A percentile compares a stretch with the other conserved stretches of the same genome.
Evolutionary conservation across 2,888 invertebrate genomes (phyloP).

Genomic region (Balanococcus diminutus): DNA sequence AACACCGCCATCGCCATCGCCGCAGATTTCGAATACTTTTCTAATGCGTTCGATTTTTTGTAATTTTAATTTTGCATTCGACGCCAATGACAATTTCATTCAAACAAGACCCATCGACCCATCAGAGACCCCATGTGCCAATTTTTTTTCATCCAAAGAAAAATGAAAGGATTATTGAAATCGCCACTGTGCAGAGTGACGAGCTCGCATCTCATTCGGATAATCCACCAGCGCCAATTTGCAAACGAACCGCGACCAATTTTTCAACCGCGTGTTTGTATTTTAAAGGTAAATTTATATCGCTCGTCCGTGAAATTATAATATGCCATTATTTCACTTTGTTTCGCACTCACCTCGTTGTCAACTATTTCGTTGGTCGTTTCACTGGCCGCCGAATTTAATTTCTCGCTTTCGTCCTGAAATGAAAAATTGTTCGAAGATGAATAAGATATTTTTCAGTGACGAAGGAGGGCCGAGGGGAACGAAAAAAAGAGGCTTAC

Average conservation of each 20-base stretch:
- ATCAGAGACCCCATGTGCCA: background rate
- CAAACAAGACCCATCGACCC: background rate
- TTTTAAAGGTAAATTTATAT: background rate
- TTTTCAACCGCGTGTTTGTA: background rate
- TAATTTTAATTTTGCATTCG: background rate
- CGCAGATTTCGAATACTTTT: background rate
- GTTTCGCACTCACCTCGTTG: slow-evolving; percentile 46
- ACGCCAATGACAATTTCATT: background rate
- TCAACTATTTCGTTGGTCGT: slow-evolving; percentile 40
- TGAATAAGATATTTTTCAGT: background rate
- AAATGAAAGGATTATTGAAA: background rate
- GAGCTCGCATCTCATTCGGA: background rate
- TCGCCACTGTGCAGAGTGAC: background rate
- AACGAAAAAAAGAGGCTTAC: slow-evolving; percentile 64
- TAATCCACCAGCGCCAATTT: background rate
- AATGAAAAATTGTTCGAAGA: background rate
- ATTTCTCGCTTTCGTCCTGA: slow-evolving; percentile 40
- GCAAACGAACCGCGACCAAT: slow-evolving; percentile 16
- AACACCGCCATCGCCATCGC: background rate
- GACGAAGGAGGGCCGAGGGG: background rate
- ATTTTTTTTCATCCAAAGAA: background rate
- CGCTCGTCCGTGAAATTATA: background rate
- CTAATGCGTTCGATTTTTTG: slow-evolving; percentile 37
- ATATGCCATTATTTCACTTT: too few species aligned
- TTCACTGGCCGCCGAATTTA: slow-evolving; percentile 36